Conservation (phyloP, 2,113 vertebrate genomes). For the Danionella cerebrum region DNA sequence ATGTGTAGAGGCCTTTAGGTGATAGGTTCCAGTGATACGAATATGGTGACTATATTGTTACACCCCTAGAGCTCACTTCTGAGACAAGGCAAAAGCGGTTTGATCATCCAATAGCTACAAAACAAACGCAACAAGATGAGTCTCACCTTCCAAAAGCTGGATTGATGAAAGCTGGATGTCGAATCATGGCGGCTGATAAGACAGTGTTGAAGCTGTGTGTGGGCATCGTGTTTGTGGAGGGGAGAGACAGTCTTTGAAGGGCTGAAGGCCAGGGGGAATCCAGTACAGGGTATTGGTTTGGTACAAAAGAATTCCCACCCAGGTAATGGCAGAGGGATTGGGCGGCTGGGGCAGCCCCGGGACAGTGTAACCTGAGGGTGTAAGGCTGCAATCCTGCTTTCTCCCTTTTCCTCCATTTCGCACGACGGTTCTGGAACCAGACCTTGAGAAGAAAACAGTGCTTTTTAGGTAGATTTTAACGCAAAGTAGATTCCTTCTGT, state of each 20-base stretch:
- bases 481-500: no score
- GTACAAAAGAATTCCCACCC: conserved; percentile 71
- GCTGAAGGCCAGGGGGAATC: conserved; percentile 73
- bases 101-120: no score
- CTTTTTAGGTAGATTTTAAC: no score
- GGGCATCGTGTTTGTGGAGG: conserved; percentile 59
- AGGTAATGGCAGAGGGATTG: conserved; percentile 77
- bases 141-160: conserved; percentile 76
- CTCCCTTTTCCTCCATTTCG: conserved; percentile 84
- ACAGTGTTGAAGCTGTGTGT: conserved; percentile 73
- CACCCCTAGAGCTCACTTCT: no score
- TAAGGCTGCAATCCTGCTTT: conserved; percentile 76
- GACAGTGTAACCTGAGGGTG: conserved; percentile 70
- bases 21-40: no score
- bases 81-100: no score
- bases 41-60: no score
- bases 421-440: conserved; percentile 86
- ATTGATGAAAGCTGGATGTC: conserved; percentile 74
- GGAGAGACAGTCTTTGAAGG: conserved; percentile 66
- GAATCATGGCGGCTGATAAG: conserved; percentile 73
- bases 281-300: conserved; percentile 66
- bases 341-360: conserved; percentile 67
- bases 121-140: not conserved
- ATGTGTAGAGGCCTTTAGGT: no score
- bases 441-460: conserved; percentile 57